Evolutionary conservation across 2,888 invertebrate species (phyloP), one percentile per base, ranked within the genome.

Genomic region (Branchipolynoe longqiensis): DNA sequence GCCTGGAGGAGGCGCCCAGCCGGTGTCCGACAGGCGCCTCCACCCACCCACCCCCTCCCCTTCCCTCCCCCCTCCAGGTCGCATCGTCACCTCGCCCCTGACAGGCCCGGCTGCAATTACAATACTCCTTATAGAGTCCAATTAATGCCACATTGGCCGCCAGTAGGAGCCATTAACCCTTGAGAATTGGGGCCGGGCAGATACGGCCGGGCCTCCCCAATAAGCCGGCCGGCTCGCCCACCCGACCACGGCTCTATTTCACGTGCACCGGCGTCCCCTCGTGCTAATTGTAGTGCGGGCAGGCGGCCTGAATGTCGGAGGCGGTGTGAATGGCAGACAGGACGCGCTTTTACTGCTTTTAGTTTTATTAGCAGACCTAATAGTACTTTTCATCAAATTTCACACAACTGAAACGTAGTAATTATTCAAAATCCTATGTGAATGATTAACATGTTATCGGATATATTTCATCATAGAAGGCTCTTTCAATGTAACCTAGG

Each of bases 91-190:
- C 69, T 38, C 8, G 36, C 18, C 69, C 69, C n/a, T 69, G 36
- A 33, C 38, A 69, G 33, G 69, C 38, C 1, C 1, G 69, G 1
- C 33, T 69, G 36, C 69, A 69, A 69, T 69, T 38, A 69, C 36
- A 69, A 36, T 69, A n/a, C 38, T n/a, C 69, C 69, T 36, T 69
- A 69, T 69, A 69, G 69, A 25, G 38, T 38, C 69, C 69, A 69
- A 69, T 69, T 69, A 69, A 69, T 62, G 62, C 14, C 69, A 69
- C 25, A 38, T 12, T n/a, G 14, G 58, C 12, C 58, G 14, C 14
- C n/a, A 33, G 36, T 38, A 33, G 33, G 36, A 4, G 69, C 33
- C 69, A 69, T 69, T 69, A 69, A 69, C 69, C 69, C n/a, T 69
- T 25, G 14, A 12, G 36, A 69, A 69, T 69, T 33, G 69, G 69